Percentiles rank a stretch among this genome's conserved stretches.
Evolutionary conservation across 1,140 invertebrate species (phyloP).

Genomic region (Drosophila virilis): DNA sequence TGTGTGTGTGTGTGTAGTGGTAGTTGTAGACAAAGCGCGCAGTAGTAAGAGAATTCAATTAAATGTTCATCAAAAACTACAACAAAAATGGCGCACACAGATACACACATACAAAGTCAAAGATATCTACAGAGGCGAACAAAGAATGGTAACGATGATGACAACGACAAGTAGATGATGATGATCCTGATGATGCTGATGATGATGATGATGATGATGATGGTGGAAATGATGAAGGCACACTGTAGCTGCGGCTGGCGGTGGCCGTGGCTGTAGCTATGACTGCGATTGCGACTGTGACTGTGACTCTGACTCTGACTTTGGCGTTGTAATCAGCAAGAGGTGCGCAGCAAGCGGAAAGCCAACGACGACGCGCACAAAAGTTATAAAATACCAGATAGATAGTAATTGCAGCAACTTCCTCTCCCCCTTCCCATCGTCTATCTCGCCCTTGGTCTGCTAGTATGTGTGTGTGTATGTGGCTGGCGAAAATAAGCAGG

Average conservation of each 20-base stretch:
- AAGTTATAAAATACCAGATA: constrained; percentile 82
- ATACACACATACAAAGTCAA: constrained; percentile 24
- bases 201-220: constrained; percentile 20
- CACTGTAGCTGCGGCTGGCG: constrained; percentile 34
- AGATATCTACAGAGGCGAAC: constrained; percentile 39
- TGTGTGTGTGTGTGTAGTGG: constrained; percentile 23
- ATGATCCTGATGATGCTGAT: constrained; percentile 29
- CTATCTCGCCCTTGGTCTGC: background rate
- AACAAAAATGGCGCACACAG: constrained; percentile 64
- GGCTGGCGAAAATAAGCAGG: constrained; percentile 76
- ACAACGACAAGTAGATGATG: constrained; percentile 29
- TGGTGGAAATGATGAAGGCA: constrained; percentile 1
- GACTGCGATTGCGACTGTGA: constrained; percentile 18
- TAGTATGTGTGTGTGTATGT: constrained; percentile 25
- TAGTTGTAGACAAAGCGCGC: constrained; percentile 53
- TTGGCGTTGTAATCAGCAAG: constrained; percentile 61
- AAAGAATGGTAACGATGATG: constrained; percentile 49
- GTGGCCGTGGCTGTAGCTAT: constrained; percentile 33
- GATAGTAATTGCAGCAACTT: constrained; percentile 74
- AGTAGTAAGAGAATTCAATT: constrained; percentile 73
- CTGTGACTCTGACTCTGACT: constrained; percentile 36
- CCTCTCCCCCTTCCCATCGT: background rate
- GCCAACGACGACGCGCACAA: constrained; percentile 56
- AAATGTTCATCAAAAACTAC: constrained; percentile 82
- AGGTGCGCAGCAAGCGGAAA: constrained; percentile 36